These are phyloP conservation scores for Mythimna vitellina DNA, from an alignment of 2,888 invertebrate genomes.

Conservation along the genomic window DNA sequence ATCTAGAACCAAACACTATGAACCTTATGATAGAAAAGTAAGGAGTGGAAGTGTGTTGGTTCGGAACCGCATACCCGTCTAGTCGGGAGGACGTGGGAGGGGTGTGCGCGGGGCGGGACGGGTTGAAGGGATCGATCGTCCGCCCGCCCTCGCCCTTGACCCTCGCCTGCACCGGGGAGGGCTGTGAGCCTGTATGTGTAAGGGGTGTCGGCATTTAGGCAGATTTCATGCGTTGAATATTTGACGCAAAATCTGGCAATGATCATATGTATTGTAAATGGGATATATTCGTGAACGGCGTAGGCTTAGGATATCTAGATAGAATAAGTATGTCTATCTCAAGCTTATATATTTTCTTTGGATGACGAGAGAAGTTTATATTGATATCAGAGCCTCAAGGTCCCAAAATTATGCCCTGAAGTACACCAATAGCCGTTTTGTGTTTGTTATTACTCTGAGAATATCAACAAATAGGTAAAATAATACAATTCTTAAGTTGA, in stretches of 20 bases:
- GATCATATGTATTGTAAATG: conserved; percentile 19
- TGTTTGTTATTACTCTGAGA: background rate
- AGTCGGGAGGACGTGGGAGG: conserved; percentile 67
- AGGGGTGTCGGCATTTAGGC: conserved; percentile 46
- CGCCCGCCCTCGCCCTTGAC: conserved; percentile 82
- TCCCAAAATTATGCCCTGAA: background rate
- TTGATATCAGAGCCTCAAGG: background rate
- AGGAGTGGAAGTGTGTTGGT: conserved; percentile 30
- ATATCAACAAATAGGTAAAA: background rate
- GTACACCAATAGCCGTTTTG: background rate
- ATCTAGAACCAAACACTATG: conserved; percentile 9
- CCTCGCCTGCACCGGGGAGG: conserved; percentile 72
- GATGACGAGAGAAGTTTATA: background rate
- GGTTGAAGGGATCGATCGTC: conserved; percentile 69
- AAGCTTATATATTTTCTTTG: conserved; percentile 1
- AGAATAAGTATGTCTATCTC: background rate
- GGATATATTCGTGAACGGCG: conserved; percentile 10
- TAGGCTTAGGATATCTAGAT: background rate
- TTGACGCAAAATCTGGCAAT: conserved; percentile 37
- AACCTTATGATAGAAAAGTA: conserved; percentile 31
- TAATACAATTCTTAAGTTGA: background rate
- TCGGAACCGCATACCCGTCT: conserved; percentile 66
- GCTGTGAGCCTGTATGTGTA: conserved; percentile 51
- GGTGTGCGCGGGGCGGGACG: conserved; percentile 41
- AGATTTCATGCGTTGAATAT: conserved; percentile 59